Conservation (phyloP, 2,797 vertebrate genomes). For the Ctenosaura bakeri region DNA sequence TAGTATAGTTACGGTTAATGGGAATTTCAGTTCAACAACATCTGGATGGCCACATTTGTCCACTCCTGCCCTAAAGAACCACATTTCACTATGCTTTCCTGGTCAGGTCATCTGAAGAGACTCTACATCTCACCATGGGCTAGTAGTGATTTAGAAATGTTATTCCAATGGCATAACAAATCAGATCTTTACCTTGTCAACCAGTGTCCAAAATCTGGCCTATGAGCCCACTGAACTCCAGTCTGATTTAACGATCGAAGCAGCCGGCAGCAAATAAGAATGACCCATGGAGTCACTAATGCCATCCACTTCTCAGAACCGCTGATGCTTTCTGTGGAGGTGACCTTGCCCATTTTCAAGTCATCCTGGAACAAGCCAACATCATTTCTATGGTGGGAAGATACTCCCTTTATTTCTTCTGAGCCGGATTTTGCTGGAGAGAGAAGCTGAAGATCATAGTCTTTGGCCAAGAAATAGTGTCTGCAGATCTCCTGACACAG, state of each 20-base stretch:
- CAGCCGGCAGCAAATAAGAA: conserved; percentile 90
- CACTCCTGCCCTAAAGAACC: neutral
- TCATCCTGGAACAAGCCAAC: conserved; percentile 33
- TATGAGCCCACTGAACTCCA: conserved; percentile 94
- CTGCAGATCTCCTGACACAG: conserved; percentile 91
- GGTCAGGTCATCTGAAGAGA: neutral
- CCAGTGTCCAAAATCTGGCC: conserved; percentile 93
- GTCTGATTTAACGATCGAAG: conserved; percentile 96
- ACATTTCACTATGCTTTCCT: neutral
- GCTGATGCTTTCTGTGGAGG: conserved; percentile 33
- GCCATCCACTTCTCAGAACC: conserved; percentile 87
- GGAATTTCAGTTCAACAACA: neutral
- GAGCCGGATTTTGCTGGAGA: conserved; percentile 47
- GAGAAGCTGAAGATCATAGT: conserved; percentile 36
- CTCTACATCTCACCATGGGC: neutral
- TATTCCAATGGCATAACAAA: neutral
- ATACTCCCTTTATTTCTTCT: fast-evolving
- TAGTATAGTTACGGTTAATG: neutral
- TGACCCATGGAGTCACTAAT: conserved; percentile 88
- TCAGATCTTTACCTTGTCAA: conserved; percentile 87
- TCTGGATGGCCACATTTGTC: neutral
- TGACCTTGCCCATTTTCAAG: conserved; percentile 30
- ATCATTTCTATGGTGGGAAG: conserved; percentile 34
- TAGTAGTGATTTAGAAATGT: neutral
- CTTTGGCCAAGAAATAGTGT: conserved; percentile 82